Conservation (phyloP, 2,113 vertebrate genomes). For the Hydropotes inermis region DNA sequence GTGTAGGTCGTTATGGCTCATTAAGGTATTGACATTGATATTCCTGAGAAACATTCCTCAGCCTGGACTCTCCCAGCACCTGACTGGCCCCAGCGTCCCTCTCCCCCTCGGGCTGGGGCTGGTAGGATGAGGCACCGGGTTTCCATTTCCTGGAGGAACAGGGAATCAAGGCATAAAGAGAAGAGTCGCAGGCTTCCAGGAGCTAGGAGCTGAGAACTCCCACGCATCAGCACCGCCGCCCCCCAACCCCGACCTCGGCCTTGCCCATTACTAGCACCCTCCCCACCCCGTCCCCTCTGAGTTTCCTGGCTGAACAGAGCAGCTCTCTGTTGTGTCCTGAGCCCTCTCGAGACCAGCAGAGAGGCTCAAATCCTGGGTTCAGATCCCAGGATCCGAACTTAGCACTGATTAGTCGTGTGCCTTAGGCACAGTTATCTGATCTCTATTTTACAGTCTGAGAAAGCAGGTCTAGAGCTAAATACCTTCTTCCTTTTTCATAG, state of each 20-base stretch:
- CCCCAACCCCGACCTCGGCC: background rate
- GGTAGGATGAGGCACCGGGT: background rate
- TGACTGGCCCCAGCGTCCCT: background rate
- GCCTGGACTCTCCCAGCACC: background rate
- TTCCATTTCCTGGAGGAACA: background rate
- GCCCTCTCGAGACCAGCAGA: background rate
- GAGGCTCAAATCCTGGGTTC: background rate
- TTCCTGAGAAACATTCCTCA: slow-evolving; percentile 15
- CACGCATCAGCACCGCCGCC: background rate
- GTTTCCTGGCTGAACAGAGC: background rate
- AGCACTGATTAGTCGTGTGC: background rate
- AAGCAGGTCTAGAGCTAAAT: background rate
- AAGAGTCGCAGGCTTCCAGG: background rate
- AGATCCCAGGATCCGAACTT: background rate
- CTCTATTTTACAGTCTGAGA: background rate
- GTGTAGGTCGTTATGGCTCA: background rate
- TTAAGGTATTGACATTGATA: slow-evolving; percentile 6
- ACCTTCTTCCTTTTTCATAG: background rate
- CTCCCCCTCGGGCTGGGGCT: background rate
- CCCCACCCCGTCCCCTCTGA: background rate
- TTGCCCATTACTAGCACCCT: background rate
- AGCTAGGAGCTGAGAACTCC: background rate
- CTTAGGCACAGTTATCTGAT: background rate
- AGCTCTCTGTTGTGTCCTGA: background rate
- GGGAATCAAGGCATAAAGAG: background rate